These are phyloP conservation scores for Clivina fossor DNA, from an alignment of 2,888 invertebrate genomes.

Conservation along the genomic window DNA sequence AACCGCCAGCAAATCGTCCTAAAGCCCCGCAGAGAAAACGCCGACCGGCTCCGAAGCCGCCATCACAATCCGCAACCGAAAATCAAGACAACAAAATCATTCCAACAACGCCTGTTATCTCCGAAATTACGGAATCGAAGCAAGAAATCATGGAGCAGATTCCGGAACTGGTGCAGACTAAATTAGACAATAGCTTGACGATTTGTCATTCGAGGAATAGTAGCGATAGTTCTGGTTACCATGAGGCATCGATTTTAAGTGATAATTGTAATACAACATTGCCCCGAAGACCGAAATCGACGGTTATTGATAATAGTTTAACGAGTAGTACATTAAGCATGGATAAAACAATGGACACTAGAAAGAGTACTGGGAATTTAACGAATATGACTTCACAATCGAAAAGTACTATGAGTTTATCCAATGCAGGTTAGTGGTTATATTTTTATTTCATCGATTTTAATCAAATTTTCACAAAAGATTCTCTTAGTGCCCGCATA, in stretches of 20 bases:
- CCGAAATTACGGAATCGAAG: conserved; percentile 37
- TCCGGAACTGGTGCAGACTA: conserved; percentile 43
- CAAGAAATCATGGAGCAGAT: conserved; percentile 31
- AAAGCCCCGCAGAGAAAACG: conserved; percentile 59
- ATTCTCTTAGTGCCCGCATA: too few relatives aligned
- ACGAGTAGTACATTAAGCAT: conserved; percentile 17
- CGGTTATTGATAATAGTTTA: conserved; percentile 41
- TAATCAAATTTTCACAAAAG: too few relatives aligned
- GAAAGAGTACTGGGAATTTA: conserved; percentile 50
- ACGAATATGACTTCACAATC: conserved; percentile 50
- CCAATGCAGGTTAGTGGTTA: conserved; percentile 46
- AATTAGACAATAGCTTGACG: conserved; percentile 50
- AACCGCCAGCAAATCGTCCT: conserved; percentile 51
- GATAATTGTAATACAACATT: conserved; percentile 57
- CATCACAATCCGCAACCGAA: conserved; percentile 41
- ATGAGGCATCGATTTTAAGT: conserved; percentile 67
- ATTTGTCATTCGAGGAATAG: conserved; percentile 70
- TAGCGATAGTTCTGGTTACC: conserved; percentile 73
- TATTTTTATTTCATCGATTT: too few relatives aligned
- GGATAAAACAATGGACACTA: conserved; percentile 38
- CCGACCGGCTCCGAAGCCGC: conserved; percentile 62
- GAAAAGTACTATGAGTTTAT: conserved; percentile 52
- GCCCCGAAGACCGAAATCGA: conserved; percentile 49
- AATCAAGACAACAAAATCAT: conserved; percentile 24
- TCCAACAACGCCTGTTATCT: conserved; percentile 18